Evolutionary conservation across 1,140 invertebrate species (phyloP).

Genomic region (Heliconius himera): DNA sequence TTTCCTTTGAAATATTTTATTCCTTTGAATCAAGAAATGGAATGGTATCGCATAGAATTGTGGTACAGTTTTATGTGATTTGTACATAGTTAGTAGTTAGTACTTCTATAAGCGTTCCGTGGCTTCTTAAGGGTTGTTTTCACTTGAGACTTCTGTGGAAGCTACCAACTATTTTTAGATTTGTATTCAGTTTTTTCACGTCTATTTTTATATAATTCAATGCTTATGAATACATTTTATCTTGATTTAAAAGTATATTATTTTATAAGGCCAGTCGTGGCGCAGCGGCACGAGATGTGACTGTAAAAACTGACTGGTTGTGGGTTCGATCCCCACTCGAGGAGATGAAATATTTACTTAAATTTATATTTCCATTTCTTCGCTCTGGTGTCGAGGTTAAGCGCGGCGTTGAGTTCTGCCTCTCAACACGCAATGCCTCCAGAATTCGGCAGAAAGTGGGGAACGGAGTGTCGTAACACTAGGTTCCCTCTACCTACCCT

Average conservation of each 20-base stretch:
- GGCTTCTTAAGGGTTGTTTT: background rate
- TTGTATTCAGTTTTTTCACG: background rate
- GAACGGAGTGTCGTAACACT: no score
- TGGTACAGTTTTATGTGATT: background rate
- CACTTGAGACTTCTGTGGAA: background rate
- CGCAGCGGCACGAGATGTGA: no score
- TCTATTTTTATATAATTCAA: background rate
- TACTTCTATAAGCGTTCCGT: background rate
- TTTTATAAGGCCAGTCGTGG: background rate
- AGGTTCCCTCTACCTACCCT: no score
- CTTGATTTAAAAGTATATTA: background rate
- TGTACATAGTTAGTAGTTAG: slow-evolving; percentile 5
- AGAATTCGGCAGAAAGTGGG: no score
- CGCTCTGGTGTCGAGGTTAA: no score
- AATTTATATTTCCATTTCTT: no score
- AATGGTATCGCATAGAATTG: slow-evolving; percentile 16
- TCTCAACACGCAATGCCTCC: no score
- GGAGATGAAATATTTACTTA: no score
- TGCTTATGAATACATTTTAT: background rate
- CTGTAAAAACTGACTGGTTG: no score
- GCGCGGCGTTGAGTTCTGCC: no score
- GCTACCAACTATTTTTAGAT: background rate
- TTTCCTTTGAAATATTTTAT: slow-evolving; percentile 35
- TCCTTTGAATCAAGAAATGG: slow-evolving; percentile 29
- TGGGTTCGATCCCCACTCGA: no score